Evolutionary conservation across 2,888 invertebrate genomes (phyloP).

Genomic region (Caenorhabditis drosophilae): DNA sequence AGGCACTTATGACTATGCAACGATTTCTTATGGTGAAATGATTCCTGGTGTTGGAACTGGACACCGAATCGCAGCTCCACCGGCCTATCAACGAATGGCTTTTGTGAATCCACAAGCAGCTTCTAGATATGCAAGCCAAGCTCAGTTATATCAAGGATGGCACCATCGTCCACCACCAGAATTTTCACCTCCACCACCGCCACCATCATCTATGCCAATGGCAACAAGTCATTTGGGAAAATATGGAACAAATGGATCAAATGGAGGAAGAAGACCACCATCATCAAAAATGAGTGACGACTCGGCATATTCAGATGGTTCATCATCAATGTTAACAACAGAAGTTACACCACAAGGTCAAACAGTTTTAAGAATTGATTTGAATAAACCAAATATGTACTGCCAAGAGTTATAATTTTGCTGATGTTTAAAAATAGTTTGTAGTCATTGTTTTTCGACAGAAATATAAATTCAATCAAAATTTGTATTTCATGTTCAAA

Average conservation of each 20-base stretch:
- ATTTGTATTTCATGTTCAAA: too few relatives aligned
- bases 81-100: constrained; percentile 37
- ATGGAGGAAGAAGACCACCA: constrained; percentile 41
- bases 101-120: constrained; percentile 9
- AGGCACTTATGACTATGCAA: constrained; percentile 58
- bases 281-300: constrained; percentile 56
- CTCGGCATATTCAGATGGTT: constrained; percentile 59
- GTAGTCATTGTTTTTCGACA: too few relatives aligned
- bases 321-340: constrained; percentile 48
- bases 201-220: constrained; percentile 14
- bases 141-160: constrained; percentile 28
- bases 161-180: constrained; percentile 48
- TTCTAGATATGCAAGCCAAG: constrained; percentile 28
- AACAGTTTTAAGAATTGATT: constrained; percentile 54
- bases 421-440: too few relatives aligned
- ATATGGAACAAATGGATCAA: constrained; percentile 25
- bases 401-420: constrained; percentile 40
- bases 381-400: constrained; percentile 43
- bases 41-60: constrained; percentile 36
- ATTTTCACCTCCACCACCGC: constrained; percentile 48
- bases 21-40: constrained; percentile 60
- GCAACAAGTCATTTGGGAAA: constrained; percentile 10
- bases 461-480: too few relatives aligned
- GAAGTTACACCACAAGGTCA: constrained; percentile 52
- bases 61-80: constrained; percentile 37